Percentiles rank a stretch among this genome's conserved stretches.
Evolutionary conservation across 1,140 invertebrate genomes (phyloP).

Genomic region (Harpegnathos saltator): DNA sequence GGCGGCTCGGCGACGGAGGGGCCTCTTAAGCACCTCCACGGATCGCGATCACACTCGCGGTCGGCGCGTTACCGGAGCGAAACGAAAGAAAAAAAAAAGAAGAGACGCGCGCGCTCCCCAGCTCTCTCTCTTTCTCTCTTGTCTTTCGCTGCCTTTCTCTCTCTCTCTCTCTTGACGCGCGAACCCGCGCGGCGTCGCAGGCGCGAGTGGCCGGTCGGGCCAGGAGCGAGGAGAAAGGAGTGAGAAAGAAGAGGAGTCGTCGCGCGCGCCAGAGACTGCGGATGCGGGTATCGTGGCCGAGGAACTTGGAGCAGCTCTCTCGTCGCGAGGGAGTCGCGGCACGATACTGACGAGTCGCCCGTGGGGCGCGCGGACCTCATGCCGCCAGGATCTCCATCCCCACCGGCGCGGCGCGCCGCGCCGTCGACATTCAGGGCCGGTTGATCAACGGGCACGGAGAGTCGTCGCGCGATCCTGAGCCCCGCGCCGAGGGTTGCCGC

Average conservation of each 20-base stretch:
- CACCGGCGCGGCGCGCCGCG: constrained; percentile 43
- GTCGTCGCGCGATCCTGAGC: constrained; percentile 23
- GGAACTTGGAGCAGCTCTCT: constrained; percentile 37
- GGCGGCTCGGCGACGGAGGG: too few relatives aligned
- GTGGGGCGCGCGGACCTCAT: constrained; percentile 68
- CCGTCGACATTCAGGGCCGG: constrained; percentile 50
- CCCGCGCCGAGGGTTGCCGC: too few relatives aligned
- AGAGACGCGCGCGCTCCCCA: too few relatives aligned
- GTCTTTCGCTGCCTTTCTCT: too few relatives aligned
- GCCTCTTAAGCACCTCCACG: too few relatives aligned
- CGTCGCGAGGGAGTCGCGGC: constrained; percentile 67
- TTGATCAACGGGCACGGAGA: constrained; percentile 28
- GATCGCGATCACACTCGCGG: too few relatives aligned
- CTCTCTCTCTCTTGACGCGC: constrained; percentile 22
- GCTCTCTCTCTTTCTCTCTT: too few relatives aligned
- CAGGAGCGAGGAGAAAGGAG: background rate
- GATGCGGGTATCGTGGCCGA: background rate
- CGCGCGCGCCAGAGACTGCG: too few relatives aligned
- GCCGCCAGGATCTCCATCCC: constrained; percentile 64
- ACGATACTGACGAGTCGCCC: constrained; percentile 70
- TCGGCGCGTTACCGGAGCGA: too few relatives aligned
- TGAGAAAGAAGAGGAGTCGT: constrained; percentile 17
- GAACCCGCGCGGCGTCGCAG: background rate
- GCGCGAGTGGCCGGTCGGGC: background rate
- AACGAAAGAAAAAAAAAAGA: too few relatives aligned